phyloP scores from a whole-genome alignment of 2,888 invertebrate species.

The Neoscelio sp. region DNA sequence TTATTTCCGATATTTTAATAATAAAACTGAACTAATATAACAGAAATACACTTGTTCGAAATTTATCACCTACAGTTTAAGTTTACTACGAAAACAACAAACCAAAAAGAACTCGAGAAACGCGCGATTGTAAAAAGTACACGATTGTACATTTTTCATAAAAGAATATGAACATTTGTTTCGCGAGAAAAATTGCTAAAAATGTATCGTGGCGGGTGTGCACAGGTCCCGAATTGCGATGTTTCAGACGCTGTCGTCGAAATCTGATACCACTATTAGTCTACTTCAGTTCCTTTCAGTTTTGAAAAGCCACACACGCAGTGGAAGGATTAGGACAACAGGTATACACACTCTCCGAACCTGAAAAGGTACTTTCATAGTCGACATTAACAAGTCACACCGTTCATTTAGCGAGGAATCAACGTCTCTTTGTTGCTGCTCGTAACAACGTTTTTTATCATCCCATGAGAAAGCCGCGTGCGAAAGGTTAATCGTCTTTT shows the following conservation, averaged over 20 bases:
- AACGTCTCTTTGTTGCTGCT: slow-evolving; percentile 61
- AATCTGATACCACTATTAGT: slow-evolving; percentile 66
- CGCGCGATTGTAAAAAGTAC: slow-evolving; percentile 41
- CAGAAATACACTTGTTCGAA: background rate
- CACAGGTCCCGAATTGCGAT: slow-evolving; percentile 56
- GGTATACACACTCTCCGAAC: slow-evolving; percentile 43
- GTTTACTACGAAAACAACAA: slow-evolving; percentile 37
- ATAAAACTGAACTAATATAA: background rate
- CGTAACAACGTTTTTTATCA: slow-evolving; percentile 49
- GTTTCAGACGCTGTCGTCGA: slow-evolving; percentile 60
- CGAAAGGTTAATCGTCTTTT: slow-evolving; percentile 63
- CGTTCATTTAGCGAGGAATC: slow-evolving; percentile 59
- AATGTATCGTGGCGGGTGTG: slow-evolving; percentile 47
- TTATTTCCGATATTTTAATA: slow-evolving; percentile 41
- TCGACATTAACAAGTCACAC: slow-evolving; percentile 58
- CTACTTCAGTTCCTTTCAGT: slow-evolving; percentile 53
- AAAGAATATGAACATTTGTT: slow-evolving; percentile 47
- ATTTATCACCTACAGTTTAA: slow-evolving; percentile 8
- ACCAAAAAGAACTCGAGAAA: slow-evolving; percentile 26
- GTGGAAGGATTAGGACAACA: slow-evolving; percentile 57
- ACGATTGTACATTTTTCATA: slow-evolving; percentile 53
- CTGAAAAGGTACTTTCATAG: slow-evolving; percentile 59
- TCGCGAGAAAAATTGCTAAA: slow-evolving; percentile 48
- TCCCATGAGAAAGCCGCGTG: slow-evolving; percentile 39
- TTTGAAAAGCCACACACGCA: slow-evolving; percentile 62